A percentile compares a stretch with the other conserved stretches of the same genome.
Conservation (phyloP, 2,113 vertebrate species). For the Hippopotamus amphibius region DNA sequence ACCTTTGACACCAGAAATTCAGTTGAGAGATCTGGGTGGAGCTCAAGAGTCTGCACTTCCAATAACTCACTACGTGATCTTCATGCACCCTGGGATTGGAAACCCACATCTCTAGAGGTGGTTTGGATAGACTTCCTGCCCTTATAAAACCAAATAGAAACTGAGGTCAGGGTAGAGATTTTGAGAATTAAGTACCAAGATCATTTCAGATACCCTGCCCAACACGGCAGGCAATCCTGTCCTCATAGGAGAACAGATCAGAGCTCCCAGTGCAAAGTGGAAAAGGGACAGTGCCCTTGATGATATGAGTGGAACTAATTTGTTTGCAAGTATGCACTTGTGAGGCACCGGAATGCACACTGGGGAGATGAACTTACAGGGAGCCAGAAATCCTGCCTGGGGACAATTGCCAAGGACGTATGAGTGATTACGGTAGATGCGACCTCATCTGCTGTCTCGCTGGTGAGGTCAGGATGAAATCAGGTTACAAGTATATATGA, state of each 20-base stretch:
- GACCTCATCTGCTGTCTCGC: not conserved
- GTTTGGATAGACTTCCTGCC: slow-evolving; percentile 5
- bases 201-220: not conserved
- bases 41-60: not conserved
- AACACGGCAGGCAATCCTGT: not conserved
- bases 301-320: not conserved
- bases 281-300: not conserved
- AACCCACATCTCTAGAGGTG: not conserved
- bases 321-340: not conserved
- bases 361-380: not conserved
- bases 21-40: not conserved
- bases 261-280: not conserved
- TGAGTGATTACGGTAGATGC: not conserved
- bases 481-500: not conserved
- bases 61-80: not conserved
- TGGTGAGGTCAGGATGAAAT: not conserved
- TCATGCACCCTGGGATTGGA: not conserved
- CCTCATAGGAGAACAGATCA: not conserved
- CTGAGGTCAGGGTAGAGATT: not conserved
- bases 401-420: not conserved
- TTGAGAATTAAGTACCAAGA: not conserved
- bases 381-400: not conserved
- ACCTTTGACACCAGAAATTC: not conserved
- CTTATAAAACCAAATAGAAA: not conserved
- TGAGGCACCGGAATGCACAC: not conserved